Evolutionary conservation across 2,888 invertebrate genomes (phyloP).

Genomic region (Meteorus colon): DNA sequence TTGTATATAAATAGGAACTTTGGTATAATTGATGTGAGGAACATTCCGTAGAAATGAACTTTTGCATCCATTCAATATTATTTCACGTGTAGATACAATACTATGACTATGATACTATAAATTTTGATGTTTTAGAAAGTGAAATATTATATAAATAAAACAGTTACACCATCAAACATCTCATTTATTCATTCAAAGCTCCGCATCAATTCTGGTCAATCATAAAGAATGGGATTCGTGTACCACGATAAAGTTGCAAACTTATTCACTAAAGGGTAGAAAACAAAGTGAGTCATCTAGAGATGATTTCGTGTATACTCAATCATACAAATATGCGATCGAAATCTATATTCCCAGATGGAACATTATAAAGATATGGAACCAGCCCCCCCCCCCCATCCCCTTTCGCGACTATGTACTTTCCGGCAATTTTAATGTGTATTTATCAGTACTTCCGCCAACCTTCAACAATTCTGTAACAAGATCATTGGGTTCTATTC

Average conservation of each 20-base stretch:
- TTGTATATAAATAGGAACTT: conserved; percentile 2
- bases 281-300: background rate
- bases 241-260: background rate
- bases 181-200: background rate
- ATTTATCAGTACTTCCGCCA: conserved; percentile 75
- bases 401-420: conserved; percentile 27
- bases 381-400: background rate
- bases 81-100: background rate
- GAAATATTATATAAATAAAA: background rate
- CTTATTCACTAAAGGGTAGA: background rate
- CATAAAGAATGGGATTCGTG: background rate
- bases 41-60: background rate
- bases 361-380: background rate
- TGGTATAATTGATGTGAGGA: background rate
- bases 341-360: background rate
- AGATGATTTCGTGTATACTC: background rate
- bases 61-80: background rate
- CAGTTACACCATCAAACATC: background rate
- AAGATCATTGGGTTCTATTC: conserved; percentile 72
- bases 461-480: conserved; percentile 72
- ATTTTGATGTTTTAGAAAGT: background rate
- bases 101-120: background rate
- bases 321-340: background rate
- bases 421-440: conserved; percentile 72
- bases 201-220: background rate